phyloP scores from a whole-genome alignment of 2,888 invertebrate genomes.

The Sthenelais limicola region DNA sequence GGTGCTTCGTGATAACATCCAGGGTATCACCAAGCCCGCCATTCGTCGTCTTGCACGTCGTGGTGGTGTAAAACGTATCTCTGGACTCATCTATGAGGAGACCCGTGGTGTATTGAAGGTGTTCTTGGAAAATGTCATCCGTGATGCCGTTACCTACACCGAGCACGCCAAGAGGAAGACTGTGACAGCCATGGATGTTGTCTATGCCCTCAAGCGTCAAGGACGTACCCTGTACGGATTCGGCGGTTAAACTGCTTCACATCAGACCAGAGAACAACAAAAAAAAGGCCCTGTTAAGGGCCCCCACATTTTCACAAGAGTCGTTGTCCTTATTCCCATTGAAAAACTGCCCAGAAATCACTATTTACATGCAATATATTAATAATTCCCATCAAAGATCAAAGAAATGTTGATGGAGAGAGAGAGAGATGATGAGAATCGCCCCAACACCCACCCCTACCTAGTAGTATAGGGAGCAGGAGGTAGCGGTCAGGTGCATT shows the following conservation, averaged over 20 bases:
- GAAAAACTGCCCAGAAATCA: too few species aligned
- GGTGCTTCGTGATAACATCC: conserved; percentile 83
- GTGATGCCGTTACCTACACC: conserved; percentile 89
- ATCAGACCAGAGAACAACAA: not conserved
- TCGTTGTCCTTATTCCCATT: not conserved
- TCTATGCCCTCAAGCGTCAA: conserved; percentile 37
- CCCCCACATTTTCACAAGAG: conserved; percentile 28
- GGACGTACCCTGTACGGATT: conserved; percentile 38
- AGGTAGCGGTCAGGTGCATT: too few species aligned
- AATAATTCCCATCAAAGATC: too few species aligned
- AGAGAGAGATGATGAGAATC: too few species aligned
- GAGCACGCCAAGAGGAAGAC: conserved; percentile 91
- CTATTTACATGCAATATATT: too few species aligned
- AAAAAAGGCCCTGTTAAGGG: conserved; percentile 29
- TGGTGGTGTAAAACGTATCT: conserved; percentile 79
- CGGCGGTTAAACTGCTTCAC: conserved; percentile 32
- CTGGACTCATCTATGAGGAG: conserved; percentile 85
- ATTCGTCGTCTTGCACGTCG: conserved; percentile 82
- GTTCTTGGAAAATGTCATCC: conserved; percentile 87
- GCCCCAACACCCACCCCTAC: too few species aligned
- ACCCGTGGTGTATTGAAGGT: conserved; percentile 85
- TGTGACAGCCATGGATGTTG: conserved; percentile 78
- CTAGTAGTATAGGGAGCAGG: too few species aligned
- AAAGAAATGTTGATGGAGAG: too few species aligned
- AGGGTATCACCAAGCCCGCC: conserved; percentile 85